These are phyloP conservation scores for Lepidotrigona ventralis DNA, from an alignment of 1,140 invertebrate species.

Conservation along the genomic window DNA sequence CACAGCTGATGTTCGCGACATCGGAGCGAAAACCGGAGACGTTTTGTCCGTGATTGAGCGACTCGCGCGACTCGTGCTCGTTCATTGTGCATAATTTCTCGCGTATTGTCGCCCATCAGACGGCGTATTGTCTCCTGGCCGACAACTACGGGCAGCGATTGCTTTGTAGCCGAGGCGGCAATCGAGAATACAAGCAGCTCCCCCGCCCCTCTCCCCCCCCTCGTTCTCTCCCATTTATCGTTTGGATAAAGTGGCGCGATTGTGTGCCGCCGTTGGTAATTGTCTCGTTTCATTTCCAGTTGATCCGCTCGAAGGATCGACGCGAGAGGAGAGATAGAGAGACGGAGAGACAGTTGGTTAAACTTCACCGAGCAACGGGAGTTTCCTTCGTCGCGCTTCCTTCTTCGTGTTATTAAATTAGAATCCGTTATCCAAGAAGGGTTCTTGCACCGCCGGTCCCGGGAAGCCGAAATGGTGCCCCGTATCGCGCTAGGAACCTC, in stretches of 20 bases:
- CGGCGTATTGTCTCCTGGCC: conserved; percentile 42
- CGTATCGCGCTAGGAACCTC: not conserved
- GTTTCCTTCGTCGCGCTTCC: not conserved
- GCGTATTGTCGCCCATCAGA: conserved; percentile 44
- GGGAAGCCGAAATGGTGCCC: not conserved
- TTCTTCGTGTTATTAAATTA: conserved; percentile 8
- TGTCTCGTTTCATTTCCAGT: conserved; percentile 9
- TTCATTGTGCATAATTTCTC: conserved; percentile 55
- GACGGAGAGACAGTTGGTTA: not conserved
- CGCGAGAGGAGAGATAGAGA: not conserved
- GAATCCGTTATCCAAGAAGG: not conserved
- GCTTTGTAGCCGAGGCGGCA: conserved; percentile 15
- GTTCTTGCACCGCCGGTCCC: not conserved
- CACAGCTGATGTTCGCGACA: conserved; percentile 28
- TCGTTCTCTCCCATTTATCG: not conserved
- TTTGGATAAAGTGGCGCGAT: conserved; percentile 14
- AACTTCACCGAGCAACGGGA: not conserved
- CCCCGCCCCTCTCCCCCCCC: not conserved
- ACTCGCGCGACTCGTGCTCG: conserved; percentile 37
- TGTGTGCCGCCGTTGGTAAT: conserved; percentile 16
- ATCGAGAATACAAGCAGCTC: not conserved
- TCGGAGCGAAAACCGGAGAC: conserved; percentile 46
- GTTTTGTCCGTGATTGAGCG: conserved; percentile 48
- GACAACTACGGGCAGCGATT: not conserved
- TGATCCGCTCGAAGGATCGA: not conserved